A percentile compares a stretch with the other conserved stretches of the same genome.
Conservation (phyloP, 2,888 invertebrate species). For the Dynastes grantii region DNA sequence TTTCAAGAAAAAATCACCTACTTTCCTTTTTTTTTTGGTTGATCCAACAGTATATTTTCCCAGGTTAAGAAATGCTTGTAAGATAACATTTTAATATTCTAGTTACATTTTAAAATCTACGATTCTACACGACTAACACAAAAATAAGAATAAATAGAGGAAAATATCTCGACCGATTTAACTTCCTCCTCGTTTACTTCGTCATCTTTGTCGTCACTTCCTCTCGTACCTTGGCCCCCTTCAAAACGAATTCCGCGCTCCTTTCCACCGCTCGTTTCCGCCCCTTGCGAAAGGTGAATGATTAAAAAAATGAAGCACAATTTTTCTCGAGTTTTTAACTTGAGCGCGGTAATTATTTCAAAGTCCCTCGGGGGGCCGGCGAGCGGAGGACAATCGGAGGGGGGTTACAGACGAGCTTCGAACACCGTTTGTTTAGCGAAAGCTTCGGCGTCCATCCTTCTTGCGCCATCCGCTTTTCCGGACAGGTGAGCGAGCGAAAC, state of each 20-base stretch:
- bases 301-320: constrained; percentile 70
- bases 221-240: background rate
- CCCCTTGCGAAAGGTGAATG: constrained; percentile 68
- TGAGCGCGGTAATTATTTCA: constrained; percentile 69
- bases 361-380: constrained; percentile 60
- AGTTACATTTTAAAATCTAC: too few species aligned
- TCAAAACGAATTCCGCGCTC: background rate
- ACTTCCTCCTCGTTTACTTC: background rate
- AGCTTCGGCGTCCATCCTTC: constrained; percentile 5
- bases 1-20: too few species aligned
- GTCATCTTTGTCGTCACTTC: background rate
- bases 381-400: constrained; percentile 1
- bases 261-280: constrained; percentile 11
- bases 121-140: too few species aligned
- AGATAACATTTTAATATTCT: too few species aligned
- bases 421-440: background rate
- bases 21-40: too few species aligned
- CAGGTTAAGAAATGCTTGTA: too few species aligned
- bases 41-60: too few species aligned
- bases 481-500: constrained; percentile 32
- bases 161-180: too few species aligned
- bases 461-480: background rate
- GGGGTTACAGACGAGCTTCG: constrained; percentile 3
- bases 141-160: too few species aligned
- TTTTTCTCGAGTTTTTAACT: constrained; percentile 70